Conservation (phyloP, 2,113 vertebrate genomes). For the Bufo bufo region DNA sequence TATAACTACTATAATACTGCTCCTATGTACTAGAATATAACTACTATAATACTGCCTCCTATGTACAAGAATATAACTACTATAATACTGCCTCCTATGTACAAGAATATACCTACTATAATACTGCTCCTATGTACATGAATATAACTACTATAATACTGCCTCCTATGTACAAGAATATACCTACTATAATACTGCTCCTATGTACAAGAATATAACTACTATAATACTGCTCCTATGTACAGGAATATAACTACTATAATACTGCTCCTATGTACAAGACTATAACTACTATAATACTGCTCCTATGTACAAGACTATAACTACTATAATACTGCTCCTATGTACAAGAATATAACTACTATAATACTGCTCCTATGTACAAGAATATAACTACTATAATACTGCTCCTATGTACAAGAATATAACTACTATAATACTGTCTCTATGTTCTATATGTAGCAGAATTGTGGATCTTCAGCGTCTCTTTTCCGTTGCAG, state of each 20-base stretch:
- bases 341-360: not conserved
- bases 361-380: not conserved
- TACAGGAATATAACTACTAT: not conserved
- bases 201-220: not conserved
- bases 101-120: not conserved
- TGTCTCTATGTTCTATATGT: not conserved
- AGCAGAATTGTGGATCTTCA: too few relatives aligned
- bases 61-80: not conserved
- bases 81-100: not conserved
- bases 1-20: slow-evolving; percentile 13
- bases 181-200: not conserved
- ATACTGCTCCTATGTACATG: too few relatives aligned
- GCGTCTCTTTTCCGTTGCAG: slow-evolving; percentile 64
- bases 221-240: not conserved
- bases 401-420: too few relatives aligned
- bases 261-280: not conserved
- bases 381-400: not conserved
- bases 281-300: not conserved
- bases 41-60: not conserved
- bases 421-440: not conserved
- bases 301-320: not conserved
- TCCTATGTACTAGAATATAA: not conserved
- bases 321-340: not conserved
- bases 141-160: slow-evolving; percentile 1
- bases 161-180: not conserved